These are phyloP conservation scores for Hoplias malabaricus DNA, from an alignment of 2,113 vertebrate genomes.

Conservation along the genomic window DNA sequence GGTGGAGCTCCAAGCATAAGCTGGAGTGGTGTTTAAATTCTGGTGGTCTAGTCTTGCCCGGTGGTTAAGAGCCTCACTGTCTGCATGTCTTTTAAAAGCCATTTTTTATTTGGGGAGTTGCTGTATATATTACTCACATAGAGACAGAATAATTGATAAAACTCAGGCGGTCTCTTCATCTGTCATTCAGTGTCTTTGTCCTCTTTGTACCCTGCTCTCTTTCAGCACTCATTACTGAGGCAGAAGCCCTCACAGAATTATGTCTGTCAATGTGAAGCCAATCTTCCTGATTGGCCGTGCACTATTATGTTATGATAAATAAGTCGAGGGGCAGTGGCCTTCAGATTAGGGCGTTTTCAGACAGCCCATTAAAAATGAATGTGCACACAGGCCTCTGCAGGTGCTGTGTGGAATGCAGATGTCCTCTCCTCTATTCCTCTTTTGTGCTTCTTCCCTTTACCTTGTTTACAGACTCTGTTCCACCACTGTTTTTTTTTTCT, in stretches of 20 bases:
- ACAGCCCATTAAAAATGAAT: slow-evolving; percentile 22
- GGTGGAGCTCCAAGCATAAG: not conserved
- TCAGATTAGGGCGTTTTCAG: slow-evolving; percentile 1
- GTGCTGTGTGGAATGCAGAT: not conserved
- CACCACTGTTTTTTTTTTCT: not conserved
- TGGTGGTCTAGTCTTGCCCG: too few relatives aligned
- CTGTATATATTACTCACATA: too few relatives aligned
- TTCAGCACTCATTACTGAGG: not conserved
- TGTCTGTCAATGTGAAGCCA: not conserved
- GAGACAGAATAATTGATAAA: too few relatives aligned
- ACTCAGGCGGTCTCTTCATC: too few relatives aligned
- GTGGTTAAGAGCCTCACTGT: too few relatives aligned
- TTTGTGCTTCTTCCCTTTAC: not conserved
- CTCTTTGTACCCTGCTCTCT: not conserved
- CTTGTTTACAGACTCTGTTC: too few relatives aligned
- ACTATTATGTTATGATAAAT: not conserved
- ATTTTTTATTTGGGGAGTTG: too few relatives aligned
- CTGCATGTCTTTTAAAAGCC: too few relatives aligned
- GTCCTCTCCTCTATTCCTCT: not conserved
- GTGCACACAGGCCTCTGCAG: not conserved
- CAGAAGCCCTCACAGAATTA: not conserved
- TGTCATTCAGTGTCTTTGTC: not conserved
- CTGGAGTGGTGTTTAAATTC: too few relatives aligned
- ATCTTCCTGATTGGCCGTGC: not conserved
- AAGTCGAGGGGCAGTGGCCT: not conserved